phyloP scores from a whole-genome alignment of 2,797 vertebrate species.

The Sylvia borin region DNA sequence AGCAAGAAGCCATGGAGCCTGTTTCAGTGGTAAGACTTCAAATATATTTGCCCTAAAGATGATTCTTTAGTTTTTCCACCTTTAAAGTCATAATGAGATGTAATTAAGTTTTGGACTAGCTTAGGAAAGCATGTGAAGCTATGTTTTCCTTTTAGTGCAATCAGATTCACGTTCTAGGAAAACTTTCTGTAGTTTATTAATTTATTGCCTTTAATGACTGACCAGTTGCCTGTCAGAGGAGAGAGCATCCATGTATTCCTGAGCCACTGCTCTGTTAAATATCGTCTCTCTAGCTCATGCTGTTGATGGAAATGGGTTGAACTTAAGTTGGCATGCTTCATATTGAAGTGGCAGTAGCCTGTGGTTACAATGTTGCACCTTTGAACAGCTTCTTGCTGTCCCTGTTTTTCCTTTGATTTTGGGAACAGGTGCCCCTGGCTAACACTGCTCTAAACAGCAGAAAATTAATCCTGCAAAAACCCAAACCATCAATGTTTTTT shows the following conservation, averaged over 20 bases:
- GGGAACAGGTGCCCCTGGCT: neutral
- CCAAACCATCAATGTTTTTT: neutral
- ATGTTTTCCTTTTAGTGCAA: neutral
- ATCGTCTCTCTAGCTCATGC: neutral
- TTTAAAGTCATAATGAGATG: neutral
- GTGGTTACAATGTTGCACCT: neutral
- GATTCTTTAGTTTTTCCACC: neutral
- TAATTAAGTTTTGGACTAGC: neutral
- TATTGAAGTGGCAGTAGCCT: neutral
- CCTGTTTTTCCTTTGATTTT: neutral
- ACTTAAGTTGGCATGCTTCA: neutral
- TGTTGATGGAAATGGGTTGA: neutral
- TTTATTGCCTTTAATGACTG: neutral
- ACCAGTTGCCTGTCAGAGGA: neutral
- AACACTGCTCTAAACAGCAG: neutral
- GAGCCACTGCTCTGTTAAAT: neutral
- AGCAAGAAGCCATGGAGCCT: constrained; percentile 91
- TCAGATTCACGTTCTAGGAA: neutral
- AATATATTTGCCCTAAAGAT: neutral
- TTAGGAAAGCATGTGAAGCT: neutral
- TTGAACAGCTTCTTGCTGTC: neutral
- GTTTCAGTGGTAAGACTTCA: constrained; percentile 83
- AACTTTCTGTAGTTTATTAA: neutral
- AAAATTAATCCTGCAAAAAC: neutral
- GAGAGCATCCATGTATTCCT: neutral